Conservation (phyloP, 2,888 invertebrate genomes). For the Lasioglossum lativentre region DNA sequence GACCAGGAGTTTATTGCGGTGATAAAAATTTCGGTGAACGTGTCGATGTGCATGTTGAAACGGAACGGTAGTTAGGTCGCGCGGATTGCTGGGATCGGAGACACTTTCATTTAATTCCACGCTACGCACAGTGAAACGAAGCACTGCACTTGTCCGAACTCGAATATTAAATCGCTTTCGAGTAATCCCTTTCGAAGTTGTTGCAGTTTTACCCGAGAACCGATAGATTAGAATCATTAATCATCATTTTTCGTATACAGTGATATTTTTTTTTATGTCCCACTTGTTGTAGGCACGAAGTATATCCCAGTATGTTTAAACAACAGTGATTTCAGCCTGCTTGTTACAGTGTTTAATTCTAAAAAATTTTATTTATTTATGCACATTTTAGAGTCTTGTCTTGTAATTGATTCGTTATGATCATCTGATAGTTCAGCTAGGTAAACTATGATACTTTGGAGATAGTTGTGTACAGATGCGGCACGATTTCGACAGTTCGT, state of each 20-base stretch:
- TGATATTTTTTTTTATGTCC: no score
- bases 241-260: no score
- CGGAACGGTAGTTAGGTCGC: slow-evolving; percentile 1
- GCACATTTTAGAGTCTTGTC: background rate
- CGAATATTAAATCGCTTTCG: slow-evolving; percentile 37
- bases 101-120: slow-evolving; percentile 46
- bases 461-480: background rate
- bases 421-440: background rate
- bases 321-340: background rate
- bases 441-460: background rate
- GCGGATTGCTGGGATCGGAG: slow-evolving; percentile 30
- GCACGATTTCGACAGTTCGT: background rate
- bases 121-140: slow-evolving; percentile 29
- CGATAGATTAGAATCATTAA: no score
- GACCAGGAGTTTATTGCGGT: background rate
- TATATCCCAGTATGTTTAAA: no score
- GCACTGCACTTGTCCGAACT: slow-evolving; percentile 41
- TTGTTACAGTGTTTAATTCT: background rate
- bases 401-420: background rate
- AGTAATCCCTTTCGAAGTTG: slow-evolving; percentile 7
- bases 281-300: no score
- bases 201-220: no score
- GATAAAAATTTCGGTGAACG: background rate
- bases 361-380: background rate
- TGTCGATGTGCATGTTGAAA: slow-evolving; percentile 5